Base-by-base conservation (phyloP, 2,797 vertebrate species). In the Scolopax bukidnonensis region DNA sequence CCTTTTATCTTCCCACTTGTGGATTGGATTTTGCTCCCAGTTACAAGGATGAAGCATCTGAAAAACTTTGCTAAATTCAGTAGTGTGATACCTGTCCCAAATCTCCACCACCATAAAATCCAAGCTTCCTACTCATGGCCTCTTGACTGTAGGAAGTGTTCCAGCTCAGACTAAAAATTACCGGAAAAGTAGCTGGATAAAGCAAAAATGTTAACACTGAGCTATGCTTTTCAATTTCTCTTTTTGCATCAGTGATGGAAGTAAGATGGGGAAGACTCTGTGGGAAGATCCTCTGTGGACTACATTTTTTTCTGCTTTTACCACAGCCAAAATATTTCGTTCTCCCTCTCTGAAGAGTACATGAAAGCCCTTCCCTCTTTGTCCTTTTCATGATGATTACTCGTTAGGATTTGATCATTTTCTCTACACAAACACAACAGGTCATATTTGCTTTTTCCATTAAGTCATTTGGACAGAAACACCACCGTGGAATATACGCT, bases 11-110 rank as follows among this genome's bases (percentile, higher is more conserved):
- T 93, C 69, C 64, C n/a, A 75, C 7, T 71, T 53, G 61, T 0
- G 1, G 33, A 57, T 6, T 64, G 47, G 61, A 94, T 88, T 86
- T 94, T 81, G 32, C 32, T 89, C 36, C 38, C 38, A 56, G 19
- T 84, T 78, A 86, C n/a, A 79, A 51, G 24, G 30, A 85, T 17
- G 3, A 75, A 75, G 43, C 36, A 76, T 79, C 40, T 93, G 80
- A 93, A 95, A 91, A 88, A 84, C 51, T 85, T 47, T 48, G 19
- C 80, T 90, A 86, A 95, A 94, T 93, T 92, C 40, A 65, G 54
- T 24, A 91, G 61, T 73, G 80, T 69, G 83, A 76, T 65, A 90
- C 54, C 59, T 70, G 74, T 38, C 78, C 90, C 65, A 82, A 60
- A 82, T 48, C 45, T 90, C 65, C 20, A 88, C 36, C 69, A 70